phyloP scores from a whole-genome alignment of 2,113 vertebrate species.

The Bubo bubo region DNA sequence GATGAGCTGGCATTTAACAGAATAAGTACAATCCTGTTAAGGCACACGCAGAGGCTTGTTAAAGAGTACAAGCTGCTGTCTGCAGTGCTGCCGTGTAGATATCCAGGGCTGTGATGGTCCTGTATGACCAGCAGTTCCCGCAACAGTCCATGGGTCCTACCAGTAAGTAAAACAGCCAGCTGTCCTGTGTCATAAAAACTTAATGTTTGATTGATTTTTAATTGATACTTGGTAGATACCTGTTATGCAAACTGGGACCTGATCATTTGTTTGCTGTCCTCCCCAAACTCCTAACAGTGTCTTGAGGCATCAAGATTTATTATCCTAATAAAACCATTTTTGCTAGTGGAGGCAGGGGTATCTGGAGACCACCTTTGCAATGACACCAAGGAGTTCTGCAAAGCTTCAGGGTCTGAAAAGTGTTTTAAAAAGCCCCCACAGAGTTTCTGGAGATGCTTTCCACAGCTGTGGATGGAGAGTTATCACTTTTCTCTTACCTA shows the following conservation, averaged over 20 bases:
- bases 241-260: not conserved
- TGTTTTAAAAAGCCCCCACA: not conserved
- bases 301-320: not conserved
- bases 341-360: not conserved
- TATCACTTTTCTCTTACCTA: slow-evolving; percentile 47
- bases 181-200: not conserved
- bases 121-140: not conserved
- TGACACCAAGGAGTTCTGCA: not conserved
- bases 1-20: not conserved
- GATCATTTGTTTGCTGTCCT: not conserved
- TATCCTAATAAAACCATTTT: not conserved
- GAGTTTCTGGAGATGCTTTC: not conserved
- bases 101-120: not conserved
- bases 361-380: not conserved
- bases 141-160: not conserved
- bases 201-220: not conserved
- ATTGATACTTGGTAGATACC: not conserved
- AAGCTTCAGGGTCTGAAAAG: not conserved
- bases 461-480: not conserved
- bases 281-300: not conserved
- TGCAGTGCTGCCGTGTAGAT: fast-evolving
- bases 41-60: not conserved
- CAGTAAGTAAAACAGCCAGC: not conserved
- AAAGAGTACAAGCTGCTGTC: not conserved
- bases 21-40: fast-evolving